phyloP scores from a whole-genome alignment of 2,113 vertebrate genomes.

The Sinocyclocheilus anshuiensis region DNA sequence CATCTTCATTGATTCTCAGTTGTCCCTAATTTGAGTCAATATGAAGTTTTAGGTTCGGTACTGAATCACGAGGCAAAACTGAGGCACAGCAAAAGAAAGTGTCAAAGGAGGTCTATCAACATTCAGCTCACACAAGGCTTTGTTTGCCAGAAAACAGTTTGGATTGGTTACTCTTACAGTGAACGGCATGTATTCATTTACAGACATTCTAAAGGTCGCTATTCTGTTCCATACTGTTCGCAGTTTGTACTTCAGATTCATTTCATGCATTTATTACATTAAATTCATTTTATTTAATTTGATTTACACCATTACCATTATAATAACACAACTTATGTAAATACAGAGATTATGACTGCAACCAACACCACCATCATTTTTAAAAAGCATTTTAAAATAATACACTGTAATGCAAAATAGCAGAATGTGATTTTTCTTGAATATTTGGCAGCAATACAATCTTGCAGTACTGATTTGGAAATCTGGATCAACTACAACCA shows the following conservation, averaged over 20 bases:
- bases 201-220: background rate
- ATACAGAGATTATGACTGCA: background rate
- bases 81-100: background rate
- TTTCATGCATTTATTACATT: background rate
- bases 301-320: background rate
- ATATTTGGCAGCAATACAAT: background rate
- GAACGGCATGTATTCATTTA: background rate
- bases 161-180: background rate
- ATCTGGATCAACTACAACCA: background rate
- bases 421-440: background rate
- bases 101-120: conserved; percentile 33
- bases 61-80: background rate
- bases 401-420: background rate
- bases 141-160: conserved; percentile 29
- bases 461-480: background rate
- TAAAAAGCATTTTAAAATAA: background rate
- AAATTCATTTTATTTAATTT: background rate
- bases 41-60: background rate
- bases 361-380: background rate
- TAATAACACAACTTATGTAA: background rate
- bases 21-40: background rate
- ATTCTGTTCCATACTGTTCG: background rate
- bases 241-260: background rate
- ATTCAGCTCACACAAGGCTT: conserved; percentile 35
- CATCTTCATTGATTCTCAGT: conserved; percentile 1